phyloP scores from a whole-genome alignment of 1,140 invertebrate species.

The Pseudomyrmex cubaensis region DNA sequence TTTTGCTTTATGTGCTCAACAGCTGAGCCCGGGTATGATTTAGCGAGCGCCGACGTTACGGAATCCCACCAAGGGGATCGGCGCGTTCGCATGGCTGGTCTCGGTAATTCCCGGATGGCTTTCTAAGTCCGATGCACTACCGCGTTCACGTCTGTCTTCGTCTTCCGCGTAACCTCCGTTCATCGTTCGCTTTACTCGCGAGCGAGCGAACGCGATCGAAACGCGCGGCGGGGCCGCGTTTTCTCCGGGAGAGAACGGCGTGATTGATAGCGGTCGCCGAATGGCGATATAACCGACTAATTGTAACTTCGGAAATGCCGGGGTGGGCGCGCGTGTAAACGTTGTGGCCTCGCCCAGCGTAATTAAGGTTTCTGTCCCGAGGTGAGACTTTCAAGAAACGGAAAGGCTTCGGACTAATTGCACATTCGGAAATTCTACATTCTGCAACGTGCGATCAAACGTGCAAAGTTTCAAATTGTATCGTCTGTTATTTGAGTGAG shows the following conservation, averaged over 20 bases:
- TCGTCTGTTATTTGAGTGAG: too few relatives aligned
- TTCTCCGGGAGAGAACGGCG: slow-evolving; percentile 7
- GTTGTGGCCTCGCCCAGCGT: not conserved
- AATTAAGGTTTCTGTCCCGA: not conserved
- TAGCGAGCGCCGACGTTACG: slow-evolving; percentile 61
- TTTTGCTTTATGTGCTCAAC: slow-evolving; percentile 70
- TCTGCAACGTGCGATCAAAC: too few relatives aligned
- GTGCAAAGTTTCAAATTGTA: too few relatives aligned
- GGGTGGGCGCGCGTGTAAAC: slow-evolving; percentile 8
- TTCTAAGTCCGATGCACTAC: slow-evolving; percentile 59
- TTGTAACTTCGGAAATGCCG: slow-evolving; percentile 47
- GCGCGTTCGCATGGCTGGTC: slow-evolving; percentile 63
- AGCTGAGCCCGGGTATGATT: slow-evolving; percentile 80
- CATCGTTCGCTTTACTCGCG: slow-evolving; percentile 1
- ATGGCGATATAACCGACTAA: slow-evolving; percentile 43
- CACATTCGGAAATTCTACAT: too few relatives aligned
- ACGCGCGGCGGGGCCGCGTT: slow-evolving; percentile 1
- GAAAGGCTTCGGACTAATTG: not conserved
- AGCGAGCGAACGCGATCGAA: not conserved
- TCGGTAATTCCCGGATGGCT: slow-evolving; percentile 49
- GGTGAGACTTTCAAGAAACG: not conserved
- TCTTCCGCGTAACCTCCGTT: slow-evolving; percentile 64
- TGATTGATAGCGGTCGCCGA: slow-evolving; percentile 36
- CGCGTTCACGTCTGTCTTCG: slow-evolving; percentile 29
- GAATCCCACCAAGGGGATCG: slow-evolving; percentile 15